phyloP scores from a whole-genome alignment of 1,140 invertebrate species.

The Chelonus insularis region DNA sequence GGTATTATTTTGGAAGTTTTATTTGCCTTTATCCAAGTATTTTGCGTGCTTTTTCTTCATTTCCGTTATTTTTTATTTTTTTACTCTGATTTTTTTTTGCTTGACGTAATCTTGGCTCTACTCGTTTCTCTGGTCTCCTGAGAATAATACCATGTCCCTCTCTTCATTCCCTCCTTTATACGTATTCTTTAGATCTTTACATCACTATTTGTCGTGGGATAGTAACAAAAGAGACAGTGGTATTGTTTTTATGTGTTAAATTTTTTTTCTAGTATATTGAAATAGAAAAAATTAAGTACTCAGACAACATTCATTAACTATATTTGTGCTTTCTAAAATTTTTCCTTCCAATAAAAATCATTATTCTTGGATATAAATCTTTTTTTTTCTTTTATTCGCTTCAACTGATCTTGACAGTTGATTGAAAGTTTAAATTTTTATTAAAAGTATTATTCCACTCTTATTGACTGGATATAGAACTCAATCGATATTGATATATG shows the following conservation, averaged over 20 bases:
- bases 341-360: no score
- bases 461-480: no score
- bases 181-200: background rate
- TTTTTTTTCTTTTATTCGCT: no score
- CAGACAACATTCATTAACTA: no score
- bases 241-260: background rate
- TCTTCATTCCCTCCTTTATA: background rate
- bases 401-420: no score
- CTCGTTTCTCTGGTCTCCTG: background rate
- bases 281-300: no score
- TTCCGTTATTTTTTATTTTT: background rate
- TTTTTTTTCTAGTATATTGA: no score
- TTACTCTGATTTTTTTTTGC: background rate
- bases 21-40: background rate
- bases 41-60: background rate
- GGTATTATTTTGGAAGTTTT: background rate
- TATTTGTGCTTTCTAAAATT: no score
- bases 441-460: no score
- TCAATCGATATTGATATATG: no score
- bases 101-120: slow-evolving; percentile 2
- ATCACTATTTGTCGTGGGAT: background rate
- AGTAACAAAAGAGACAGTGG: background rate
- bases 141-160: background rate
- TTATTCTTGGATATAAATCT: no score
- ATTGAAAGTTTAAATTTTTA: no score